These are phyloP conservation scores for Ceuthmochares aereus DNA, from an alignment of 2,113 vertebrate species.

Conservation along the genomic window DNA sequence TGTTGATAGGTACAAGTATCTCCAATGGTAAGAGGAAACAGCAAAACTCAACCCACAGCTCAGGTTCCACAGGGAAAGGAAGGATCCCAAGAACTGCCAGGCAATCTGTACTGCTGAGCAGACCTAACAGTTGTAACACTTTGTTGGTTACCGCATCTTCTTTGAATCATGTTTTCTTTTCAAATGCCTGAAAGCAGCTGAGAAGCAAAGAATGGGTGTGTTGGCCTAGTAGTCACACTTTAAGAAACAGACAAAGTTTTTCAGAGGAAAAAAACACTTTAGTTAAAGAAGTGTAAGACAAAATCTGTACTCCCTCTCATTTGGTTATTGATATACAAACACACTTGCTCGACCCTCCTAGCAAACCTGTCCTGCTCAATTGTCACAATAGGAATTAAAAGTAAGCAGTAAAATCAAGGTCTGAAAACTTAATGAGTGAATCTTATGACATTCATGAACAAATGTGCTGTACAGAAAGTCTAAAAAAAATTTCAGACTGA, in stretches of 20 bases:
- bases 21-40: background rate
- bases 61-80: background rate
- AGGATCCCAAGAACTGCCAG: background rate
- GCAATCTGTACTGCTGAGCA: background rate
- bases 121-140: background rate
- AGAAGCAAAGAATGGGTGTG: background rate
- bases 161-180: background rate
- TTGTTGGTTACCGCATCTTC: background rate
- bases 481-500: background rate
- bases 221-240: background rate
- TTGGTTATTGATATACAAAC: background rate
- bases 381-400: background rate
- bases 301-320: background rate
- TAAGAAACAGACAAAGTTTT: background rate
- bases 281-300: background rate
- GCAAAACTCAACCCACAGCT: background rate
- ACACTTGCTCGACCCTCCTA: background rate
- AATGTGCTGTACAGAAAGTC: background rate
- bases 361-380: background rate
- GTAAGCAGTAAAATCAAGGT: background rate
- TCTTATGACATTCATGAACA: background rate
- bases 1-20: background rate
- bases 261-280: background rate
- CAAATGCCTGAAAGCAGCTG: background rate
- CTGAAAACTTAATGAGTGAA: background rate